Evolutionary conservation across 2,113 vertebrate species (phyloP).

Genomic region (Strix uralensis): DNA sequence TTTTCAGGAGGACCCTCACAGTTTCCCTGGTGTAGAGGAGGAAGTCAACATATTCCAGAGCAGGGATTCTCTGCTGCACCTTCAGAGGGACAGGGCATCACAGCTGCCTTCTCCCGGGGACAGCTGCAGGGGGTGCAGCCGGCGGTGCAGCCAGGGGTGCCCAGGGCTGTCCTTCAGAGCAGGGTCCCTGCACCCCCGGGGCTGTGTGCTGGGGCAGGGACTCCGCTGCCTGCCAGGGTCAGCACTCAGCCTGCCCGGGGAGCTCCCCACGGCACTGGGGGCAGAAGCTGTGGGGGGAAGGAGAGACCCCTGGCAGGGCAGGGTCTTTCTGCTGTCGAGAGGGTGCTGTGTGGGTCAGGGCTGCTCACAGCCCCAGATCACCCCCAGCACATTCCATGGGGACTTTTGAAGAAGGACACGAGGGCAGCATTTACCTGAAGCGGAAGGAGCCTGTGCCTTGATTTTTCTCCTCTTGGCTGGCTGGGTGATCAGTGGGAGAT

Average conservation of each 20-base stretch:
- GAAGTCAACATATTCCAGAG: background rate
- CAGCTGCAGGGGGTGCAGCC: background rate
- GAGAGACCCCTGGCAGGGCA: background rate
- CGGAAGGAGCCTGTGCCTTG: no score
- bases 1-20: background rate
- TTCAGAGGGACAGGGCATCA: no score
- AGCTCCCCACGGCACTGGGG: fast-evolving
- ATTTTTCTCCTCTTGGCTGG: no score
- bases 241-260: background rate
- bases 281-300: background rate
- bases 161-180: background rate
- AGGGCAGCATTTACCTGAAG: no score
- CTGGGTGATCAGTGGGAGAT: no score
- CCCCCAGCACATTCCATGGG: no score
- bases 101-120: no score
- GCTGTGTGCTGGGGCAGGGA: background rate
- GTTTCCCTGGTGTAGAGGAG: background rate
- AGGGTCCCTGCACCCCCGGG: background rate
- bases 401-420: no score
- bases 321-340: background rate
- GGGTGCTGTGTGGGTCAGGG: background rate
- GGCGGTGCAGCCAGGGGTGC: background rate
- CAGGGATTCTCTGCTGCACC: no score
- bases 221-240: background rate
- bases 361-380: background rate